A percentile compares a stretch with the other conserved stretches of the same genome.
These are phyloP conservation scores for Oscheius sp. DNA, from an alignment of 1,140 invertebrate genomes.

Conservation along the genomic window DNA sequence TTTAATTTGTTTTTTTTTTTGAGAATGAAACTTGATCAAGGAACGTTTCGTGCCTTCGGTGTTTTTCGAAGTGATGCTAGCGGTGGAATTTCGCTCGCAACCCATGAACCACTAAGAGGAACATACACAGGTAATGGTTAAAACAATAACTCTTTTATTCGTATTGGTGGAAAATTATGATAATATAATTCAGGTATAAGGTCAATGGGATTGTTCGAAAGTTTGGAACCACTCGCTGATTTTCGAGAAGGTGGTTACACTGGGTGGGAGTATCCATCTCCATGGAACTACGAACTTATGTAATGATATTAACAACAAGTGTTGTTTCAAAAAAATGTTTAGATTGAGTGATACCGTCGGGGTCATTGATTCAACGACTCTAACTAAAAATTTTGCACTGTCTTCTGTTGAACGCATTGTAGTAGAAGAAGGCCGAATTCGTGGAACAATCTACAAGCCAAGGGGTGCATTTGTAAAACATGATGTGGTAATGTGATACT, in stretches of 20 bases:
- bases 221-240: background rate
- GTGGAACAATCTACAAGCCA: background rate
- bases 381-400: background rate
- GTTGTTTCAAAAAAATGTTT: background rate
- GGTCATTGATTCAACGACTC: background rate
- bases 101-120: background rate
- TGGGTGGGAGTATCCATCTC: background rate
- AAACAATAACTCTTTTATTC: no score
- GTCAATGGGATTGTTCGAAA: background rate
- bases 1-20: background rate
- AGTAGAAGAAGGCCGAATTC: background rate
- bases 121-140: background rate
- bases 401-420: background rate
- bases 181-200: background rate
- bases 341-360: background rate
- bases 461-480: background rate
- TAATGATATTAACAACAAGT: background rate
- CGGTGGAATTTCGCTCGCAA: background rate
- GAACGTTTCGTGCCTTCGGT: background rate
- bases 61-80: background rate
- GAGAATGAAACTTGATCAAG: background rate
- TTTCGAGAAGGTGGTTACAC: background rate
- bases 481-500: background rate
- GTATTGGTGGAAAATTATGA: background rate
- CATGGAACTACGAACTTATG: background rate